These are phyloP conservation scores for Anarrhichthys ocellatus DNA, from an alignment of 2,113 vertebrate species.

Conservation along the genomic window DNA sequence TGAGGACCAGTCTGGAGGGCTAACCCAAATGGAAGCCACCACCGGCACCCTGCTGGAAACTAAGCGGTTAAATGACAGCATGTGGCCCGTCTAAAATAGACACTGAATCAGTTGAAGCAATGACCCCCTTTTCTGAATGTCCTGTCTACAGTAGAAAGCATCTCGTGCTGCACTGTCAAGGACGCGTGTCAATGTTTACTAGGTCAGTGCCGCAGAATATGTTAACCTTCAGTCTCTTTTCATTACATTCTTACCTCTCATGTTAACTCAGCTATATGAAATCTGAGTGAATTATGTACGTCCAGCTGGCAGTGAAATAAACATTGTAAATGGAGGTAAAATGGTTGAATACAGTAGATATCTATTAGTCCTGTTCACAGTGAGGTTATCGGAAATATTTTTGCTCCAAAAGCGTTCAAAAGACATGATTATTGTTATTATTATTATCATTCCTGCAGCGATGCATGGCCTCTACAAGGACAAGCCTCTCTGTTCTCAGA, in stretches of 20 bases:
- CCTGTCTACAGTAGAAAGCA: constrained; percentile 29
- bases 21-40: constrained; percentile 54
- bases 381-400: neutral
- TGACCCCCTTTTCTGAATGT: constrained; percentile 55
- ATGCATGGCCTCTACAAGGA: neutral
- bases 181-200: constrained; percentile 37
- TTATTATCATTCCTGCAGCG: neutral
- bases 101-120: constrained; percentile 43
- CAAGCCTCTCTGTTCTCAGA: neutral
- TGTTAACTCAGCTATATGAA: too few species aligned
- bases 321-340: too few species aligned
- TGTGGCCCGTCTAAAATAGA: constrained; percentile 61
- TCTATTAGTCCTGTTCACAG: too few species aligned
- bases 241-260: too few species aligned
- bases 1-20: constrained; percentile 28
- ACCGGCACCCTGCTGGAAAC: constrained; percentile 36
- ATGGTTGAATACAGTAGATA: too few species aligned
- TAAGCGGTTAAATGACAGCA: constrained; percentile 59
- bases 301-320: too few species aligned
- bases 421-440: neutral
- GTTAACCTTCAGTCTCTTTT: constrained; percentile 27
- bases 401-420: neutral
- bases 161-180: constrained; percentile 22
- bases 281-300: too few species aligned
- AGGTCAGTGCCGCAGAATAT: constrained; percentile 43